Base-by-base conservation (phyloP, 1,140 invertebrate species). In the Nymphalis io region DNA sequence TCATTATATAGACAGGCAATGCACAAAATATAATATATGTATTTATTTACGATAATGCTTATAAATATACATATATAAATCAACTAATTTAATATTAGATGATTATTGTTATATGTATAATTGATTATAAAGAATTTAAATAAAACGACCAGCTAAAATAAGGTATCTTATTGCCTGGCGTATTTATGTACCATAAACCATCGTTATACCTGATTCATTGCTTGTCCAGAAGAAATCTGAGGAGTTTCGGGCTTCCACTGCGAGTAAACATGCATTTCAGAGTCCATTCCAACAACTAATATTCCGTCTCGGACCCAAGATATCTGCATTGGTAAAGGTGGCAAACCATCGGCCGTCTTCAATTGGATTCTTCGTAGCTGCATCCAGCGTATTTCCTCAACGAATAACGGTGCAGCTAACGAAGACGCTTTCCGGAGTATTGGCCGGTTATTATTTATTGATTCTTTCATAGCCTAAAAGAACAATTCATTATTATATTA, bases 181-280 rank as follows among this genome's bases (percentile, higher is more conserved):
- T n/a, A n/a, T n/a, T n/a, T n/a, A n/a, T n/a, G n/a, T n/a, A n/a
- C n/a, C n/a, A n/a, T n/a, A n/a, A n/a, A n/a, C n/a, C 1, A 38
- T 23, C 16, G n/a, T 40, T 55, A 12, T 53, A 91, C 87, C 76
- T 84, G 85, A 40, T 58, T 77, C 38, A 68, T 71, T 15, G 66
- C 60, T 55, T 78, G 74, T 55, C 86, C 86, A 0, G 78, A 75
- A 3, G 77, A 16, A 8, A 82, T 70, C 39, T 83, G 93, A 13
- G 92, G 92, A 21, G 93, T 92, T 75, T 95, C 94, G 2, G 96
- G 95, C 79, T 97, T 97, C 98, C 99, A 99, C 86, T 99, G 99
- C 0, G 98, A 98, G 85, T 99, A 99, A 0, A 99, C 98, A 80
- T 99, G 98, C 98, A 99, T 99, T 89, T 99, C 99, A 38, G 98